Percentiles rank a stretch among this genome's conserved stretches.
Evolutionary conservation across 2,113 vertebrate species (phyloP).

Genomic region (Saccopteryx bilineata): DNA sequence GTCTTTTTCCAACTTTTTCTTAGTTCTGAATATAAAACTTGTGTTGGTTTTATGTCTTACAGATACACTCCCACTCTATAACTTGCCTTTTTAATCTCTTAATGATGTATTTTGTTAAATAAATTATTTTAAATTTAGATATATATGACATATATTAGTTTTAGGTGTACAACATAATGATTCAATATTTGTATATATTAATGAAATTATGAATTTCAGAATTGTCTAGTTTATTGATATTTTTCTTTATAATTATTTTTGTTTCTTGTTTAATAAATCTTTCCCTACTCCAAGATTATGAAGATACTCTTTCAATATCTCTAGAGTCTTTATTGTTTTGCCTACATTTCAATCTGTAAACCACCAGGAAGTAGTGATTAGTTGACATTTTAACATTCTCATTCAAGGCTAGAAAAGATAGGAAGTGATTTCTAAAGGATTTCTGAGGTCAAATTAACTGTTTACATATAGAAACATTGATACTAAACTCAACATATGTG

Average conservation of each 20-base stretch:
- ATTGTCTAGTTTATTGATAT: neutral
- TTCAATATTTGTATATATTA: neutral
- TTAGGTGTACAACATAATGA: neutral
- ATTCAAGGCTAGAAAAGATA: neutral
- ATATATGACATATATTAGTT: neutral
- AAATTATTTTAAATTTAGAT: neutral
- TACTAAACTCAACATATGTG: neutral
- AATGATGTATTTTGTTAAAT: conserved; percentile 10
- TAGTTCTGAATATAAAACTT: neutral
- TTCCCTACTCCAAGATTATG: neutral
- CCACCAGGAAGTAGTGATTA: neutral
- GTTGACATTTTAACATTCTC: conserved; percentile 25
- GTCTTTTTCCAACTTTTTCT: neutral
- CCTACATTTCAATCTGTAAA: neutral
- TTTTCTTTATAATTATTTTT: conserved; percentile 6
- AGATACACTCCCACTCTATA: neutral
- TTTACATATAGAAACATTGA: neutral
- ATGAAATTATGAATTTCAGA: neutral
- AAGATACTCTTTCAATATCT: neutral
- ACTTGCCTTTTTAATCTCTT: neutral
- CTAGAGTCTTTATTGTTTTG: conserved; percentile 10
- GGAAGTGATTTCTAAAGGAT: neutral
- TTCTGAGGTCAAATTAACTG: conserved; percentile 11
- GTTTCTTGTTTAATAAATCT: conserved; percentile 24
- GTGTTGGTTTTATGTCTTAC: neutral